phyloP scores from a whole-genome alignment of 1,140 invertebrate species.

The Drosophila carrolli region DNA sequence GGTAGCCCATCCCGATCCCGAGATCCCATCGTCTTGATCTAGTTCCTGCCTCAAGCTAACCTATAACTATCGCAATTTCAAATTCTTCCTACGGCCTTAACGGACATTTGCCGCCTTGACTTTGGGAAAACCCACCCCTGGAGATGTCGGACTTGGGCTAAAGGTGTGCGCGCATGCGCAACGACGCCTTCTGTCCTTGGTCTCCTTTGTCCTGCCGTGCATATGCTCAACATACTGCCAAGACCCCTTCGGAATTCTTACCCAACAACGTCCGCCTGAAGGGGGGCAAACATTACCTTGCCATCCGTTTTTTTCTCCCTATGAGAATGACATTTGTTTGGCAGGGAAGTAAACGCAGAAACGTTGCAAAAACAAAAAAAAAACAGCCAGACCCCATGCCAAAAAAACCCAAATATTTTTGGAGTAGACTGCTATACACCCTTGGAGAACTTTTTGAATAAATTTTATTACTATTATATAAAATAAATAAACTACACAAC shows the following conservation, averaged over 20 bases:
- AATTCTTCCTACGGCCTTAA: constrained; percentile 55
- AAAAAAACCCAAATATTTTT: background rate
- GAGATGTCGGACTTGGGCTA: constrained; percentile 33
- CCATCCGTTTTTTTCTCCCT: constrained; percentile 24
- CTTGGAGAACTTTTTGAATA: background rate
- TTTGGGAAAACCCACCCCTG: constrained; percentile 66
- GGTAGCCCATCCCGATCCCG: constrained; percentile 7
- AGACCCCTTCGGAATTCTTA: constrained; percentile 55
- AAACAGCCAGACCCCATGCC: constrained; percentile 20
- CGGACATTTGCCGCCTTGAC: constrained; percentile 66
- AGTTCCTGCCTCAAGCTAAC: constrained; percentile 58
- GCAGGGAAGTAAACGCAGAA: constrained; percentile 42
- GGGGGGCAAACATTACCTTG: constrained; percentile 35
- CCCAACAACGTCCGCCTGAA: constrained; percentile 18
- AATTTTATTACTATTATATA: background rate
- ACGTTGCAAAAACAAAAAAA: constrained; percentile 40
- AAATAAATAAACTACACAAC: background rate
- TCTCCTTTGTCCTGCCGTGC: constrained; percentile 51
- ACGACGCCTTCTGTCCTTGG: constrained; percentile 50
- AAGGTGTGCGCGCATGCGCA: constrained; percentile 76
- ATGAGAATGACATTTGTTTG: constrained; percentile 67
- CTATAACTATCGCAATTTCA: constrained; percentile 67
- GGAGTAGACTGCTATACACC: constrained; percentile 2
- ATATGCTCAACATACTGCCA: constrained; percentile 61
- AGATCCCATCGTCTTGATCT: constrained; percentile 60